Conservation (phyloP, 2,113 vertebrate genomes). For the Siniperca knerii region DNA sequence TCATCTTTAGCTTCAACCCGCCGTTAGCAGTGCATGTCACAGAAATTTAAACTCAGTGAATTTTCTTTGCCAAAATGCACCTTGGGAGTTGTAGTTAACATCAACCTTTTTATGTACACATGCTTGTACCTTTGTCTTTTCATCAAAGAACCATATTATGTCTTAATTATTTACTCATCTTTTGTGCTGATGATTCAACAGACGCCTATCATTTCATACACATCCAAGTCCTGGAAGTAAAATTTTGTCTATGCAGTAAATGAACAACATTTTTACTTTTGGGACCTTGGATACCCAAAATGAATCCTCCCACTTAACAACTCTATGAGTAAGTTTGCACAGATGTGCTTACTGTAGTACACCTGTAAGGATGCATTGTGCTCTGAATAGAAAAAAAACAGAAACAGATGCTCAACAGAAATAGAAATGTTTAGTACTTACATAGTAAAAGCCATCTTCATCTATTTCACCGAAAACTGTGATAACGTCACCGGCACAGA, state of each 20-base stretch:
- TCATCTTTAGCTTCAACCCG: too few relatives aligned
- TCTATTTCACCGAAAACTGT: conserved; percentile 96
- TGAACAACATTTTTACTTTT: background rate
- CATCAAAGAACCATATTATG: background rate
- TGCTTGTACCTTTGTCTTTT: background rate
- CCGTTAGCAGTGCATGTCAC: too few relatives aligned
- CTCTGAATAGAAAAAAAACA: background rate
- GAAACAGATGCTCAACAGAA: background rate
- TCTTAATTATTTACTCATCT: background rate
- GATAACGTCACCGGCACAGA: conserved; percentile 97
- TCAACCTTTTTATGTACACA: background rate
- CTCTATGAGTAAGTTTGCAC: background rate
- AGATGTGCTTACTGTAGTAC: background rate
- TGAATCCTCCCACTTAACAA: background rate
- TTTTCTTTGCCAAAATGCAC: too few relatives aligned
- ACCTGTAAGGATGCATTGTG: background rate
- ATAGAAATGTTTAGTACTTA: conserved; percentile 82
- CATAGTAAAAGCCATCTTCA: conserved; percentile 99
- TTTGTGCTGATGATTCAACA: background rate
- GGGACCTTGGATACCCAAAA: background rate
- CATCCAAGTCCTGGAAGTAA: background rate
- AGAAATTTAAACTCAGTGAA: too few relatives aligned
- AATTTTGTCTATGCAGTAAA: background rate
- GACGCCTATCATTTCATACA: background rate
- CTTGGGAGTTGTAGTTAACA: too few relatives aligned